Evolutionary conservation across 2,113 vertebrate genomes (phyloP).

Genomic region (Desmodus rotundus): DNA sequence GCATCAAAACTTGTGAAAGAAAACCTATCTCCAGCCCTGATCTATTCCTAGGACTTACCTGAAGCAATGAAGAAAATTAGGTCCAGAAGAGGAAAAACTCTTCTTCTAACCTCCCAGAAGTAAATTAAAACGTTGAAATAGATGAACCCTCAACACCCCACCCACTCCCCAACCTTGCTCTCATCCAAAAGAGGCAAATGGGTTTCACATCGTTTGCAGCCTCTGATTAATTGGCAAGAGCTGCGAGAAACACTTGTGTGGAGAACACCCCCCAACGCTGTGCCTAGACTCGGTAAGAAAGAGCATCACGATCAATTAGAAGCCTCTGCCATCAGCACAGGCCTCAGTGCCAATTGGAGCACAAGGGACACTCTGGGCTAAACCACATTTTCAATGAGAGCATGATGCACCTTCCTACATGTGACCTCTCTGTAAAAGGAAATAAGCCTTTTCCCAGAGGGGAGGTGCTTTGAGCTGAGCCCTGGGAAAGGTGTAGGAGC

Average conservation of each 20-base stretch:
- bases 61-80: neutral
- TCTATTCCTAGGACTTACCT: neutral
- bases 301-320: neutral
- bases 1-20: neutral
- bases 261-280: neutral
- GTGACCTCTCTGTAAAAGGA: neutral
- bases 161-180: neutral
- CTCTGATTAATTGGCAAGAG: neutral
- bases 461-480: neutral
- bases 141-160: neutral
- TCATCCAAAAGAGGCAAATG: neutral
- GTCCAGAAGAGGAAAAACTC: neutral
- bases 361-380: neutral
- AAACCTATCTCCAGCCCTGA: neutral
- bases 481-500: neutral
- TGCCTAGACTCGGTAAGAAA: neutral
- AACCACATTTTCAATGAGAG: neutral
- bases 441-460: neutral
- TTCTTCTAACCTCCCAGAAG: neutral
- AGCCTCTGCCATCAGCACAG: no score
- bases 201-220: neutral
- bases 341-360: neutral
- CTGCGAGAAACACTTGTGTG: neutral
- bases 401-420: neutral
- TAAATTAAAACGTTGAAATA: neutral